Evolutionary conservation across 2,797 vertebrate genomes (phyloP).

Genomic region (Semotilus atromaculatus): DNA sequence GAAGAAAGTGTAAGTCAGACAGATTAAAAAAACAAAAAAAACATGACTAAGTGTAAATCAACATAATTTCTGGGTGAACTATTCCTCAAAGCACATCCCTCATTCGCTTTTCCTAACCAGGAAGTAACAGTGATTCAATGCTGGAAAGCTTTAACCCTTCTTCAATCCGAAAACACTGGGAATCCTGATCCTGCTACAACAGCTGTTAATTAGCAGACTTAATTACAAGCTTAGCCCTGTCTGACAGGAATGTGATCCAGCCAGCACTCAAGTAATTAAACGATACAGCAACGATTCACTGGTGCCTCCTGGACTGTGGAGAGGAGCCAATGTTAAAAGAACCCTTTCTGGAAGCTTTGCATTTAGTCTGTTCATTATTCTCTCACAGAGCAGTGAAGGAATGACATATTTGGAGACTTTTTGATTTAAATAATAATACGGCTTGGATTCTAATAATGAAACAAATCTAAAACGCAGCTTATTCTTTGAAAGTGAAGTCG

Average conservation of each 20-base stretch:
- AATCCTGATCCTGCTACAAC: slow-evolving; percentile 57
- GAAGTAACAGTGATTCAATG: slow-evolving; percentile 16
- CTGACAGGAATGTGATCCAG: slow-evolving; percentile 60
- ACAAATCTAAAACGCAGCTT: background rate
- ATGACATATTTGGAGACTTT: slow-evolving; percentile 45
- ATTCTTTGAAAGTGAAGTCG: slow-evolving; percentile 44
- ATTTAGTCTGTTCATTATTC: slow-evolving; percentile 51
- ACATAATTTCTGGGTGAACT: background rate
- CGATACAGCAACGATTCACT: slow-evolving; percentile 56
- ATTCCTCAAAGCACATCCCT: slow-evolving; percentile 23
- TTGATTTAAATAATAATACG: background rate
- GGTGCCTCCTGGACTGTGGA: slow-evolving; percentile 50
- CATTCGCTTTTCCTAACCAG: slow-evolving; percentile 4
- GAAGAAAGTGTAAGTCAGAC: background rate
- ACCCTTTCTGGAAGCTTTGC: slow-evolving; percentile 30
- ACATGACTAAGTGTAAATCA: too few relatives aligned
- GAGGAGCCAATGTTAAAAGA: slow-evolving; percentile 53
- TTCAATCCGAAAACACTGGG: slow-evolving; percentile 46
- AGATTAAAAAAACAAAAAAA: background rate
- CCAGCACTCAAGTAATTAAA: slow-evolving; percentile 60
- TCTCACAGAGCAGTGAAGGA: slow-evolving; percentile 42
- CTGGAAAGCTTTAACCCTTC: slow-evolving; percentile 50
- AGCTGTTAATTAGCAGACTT: slow-evolving; percentile 65
- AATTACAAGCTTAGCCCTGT: slow-evolving; percentile 63
- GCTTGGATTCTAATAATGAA: slow-evolving; percentile 31